These are phyloP conservation scores for Lophotriccus pileatus DNA, from an alignment of 2,797 vertebrate species.

Conservation along the genomic window DNA sequence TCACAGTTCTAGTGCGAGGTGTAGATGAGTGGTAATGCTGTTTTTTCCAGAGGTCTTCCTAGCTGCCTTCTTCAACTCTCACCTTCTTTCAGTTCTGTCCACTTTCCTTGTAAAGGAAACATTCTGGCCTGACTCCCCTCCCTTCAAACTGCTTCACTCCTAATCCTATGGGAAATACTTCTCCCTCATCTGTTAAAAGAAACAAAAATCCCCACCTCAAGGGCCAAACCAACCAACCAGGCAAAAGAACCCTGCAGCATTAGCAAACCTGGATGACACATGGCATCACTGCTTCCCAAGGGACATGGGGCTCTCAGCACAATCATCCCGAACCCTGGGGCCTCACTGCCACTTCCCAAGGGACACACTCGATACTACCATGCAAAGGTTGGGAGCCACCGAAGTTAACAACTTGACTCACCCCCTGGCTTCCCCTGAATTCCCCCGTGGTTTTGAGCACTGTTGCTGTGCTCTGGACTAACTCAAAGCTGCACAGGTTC, in stretches of 20 bases:
- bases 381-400: background rate
- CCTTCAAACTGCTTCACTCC: background rate
- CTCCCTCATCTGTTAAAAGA: background rate
- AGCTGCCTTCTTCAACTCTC: background rate
- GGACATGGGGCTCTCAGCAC: fast-evolving
- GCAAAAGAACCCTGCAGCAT: background rate
- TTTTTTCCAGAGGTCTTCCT: background rate
- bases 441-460: background rate
- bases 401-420: background rate
- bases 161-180: background rate
- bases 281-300: fast-evolving
- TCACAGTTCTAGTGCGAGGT: background rate
- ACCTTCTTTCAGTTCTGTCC: background rate
- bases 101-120: background rate
- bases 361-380: background rate
- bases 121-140: background rate
- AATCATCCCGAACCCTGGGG: background rate
- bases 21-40: background rate
- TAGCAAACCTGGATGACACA: background rate
- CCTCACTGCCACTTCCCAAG: background rate
- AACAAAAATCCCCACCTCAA: background rate
- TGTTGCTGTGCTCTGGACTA: background rate
- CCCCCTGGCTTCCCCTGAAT: background rate
- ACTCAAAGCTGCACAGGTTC: background rate
- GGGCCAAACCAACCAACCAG: background rate